phyloP scores from a whole-genome alignment of 2,113 vertebrate genomes.

The Bujurquina vittata region DNA sequence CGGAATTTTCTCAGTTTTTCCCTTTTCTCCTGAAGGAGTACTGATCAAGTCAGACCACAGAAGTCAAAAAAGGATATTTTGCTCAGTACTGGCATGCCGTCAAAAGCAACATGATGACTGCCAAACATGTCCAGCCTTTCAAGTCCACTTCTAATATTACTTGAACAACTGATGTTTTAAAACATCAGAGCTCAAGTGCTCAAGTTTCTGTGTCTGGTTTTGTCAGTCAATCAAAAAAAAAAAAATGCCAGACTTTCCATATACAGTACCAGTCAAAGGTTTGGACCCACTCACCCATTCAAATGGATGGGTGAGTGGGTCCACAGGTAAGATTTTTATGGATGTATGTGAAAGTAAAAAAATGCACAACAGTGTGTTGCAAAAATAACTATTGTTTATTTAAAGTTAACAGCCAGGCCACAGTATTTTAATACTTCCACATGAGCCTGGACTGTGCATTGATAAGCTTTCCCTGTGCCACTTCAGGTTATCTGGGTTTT shows the following conservation, averaged over 20 bases:
- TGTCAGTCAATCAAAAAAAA: background rate
- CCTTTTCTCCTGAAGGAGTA: background rate
- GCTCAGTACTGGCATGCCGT: background rate
- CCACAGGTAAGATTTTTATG: background rate
- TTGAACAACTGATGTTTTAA: background rate
- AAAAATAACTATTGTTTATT: background rate
- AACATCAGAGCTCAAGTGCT: background rate
- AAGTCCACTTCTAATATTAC: background rate
- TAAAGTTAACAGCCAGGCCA: background rate
- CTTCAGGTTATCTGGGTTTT: background rate
- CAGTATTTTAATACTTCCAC: background rate
- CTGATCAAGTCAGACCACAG: background rate
- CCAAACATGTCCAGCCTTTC: conserved; percentile 3
- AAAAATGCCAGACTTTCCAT: background rate
- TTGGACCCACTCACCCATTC: too few species aligned
- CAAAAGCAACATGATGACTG: background rate
- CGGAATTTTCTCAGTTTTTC: background rate
- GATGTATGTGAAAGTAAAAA: background rate
- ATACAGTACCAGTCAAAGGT: too few species aligned
- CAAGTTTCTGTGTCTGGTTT: background rate
- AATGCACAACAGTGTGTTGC: background rate
- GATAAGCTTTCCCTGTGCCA: background rate
- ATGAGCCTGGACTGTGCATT: background rate
- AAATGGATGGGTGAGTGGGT: background rate
- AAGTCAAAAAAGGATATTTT: conserved; percentile 33